A percentile compares a stretch with the other conserved stretches of the same genome.
Evolutionary conservation across 2,888 invertebrate species (phyloP).

Genomic region (Osedax frankpressi): DNA sequence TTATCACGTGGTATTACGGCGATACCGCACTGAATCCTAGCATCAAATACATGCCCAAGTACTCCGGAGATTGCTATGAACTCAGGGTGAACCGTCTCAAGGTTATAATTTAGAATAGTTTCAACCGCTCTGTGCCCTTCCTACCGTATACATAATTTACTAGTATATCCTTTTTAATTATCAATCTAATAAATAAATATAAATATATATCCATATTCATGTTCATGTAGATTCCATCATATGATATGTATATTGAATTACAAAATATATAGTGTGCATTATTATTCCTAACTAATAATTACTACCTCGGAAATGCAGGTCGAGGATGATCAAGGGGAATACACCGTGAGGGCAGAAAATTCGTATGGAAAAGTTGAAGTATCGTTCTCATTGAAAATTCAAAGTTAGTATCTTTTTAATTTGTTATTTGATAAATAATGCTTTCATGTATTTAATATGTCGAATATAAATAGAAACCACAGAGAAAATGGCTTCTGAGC

Average conservation of each 20-base stretch:
- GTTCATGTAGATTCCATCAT: too few relatives aligned
- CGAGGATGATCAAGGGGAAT: conserved; percentile 82
- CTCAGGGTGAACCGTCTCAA: conserved; percentile 92
- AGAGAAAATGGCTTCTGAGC: neutral
- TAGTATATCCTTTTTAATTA: too few relatives aligned
- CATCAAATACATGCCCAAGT: conserved; percentile 97
- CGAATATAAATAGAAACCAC: neutral
- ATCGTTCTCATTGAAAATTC: conserved; percentile 40
- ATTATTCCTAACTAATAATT: too few relatives aligned
- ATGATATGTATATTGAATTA: too few relatives aligned
- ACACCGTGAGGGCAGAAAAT: conserved; percentile 60
- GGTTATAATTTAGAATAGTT: too few relatives aligned
- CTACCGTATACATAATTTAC: too few relatives aligned
- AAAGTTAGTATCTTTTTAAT: conserved; percentile 31
- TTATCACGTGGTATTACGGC: conserved; percentile 66
- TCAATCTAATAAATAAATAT: too few relatives aligned
- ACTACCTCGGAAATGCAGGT: too few relatives aligned
- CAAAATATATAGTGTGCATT: too few relatives aligned
- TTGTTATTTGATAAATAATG: neutral
- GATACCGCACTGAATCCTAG: conserved; percentile 63
- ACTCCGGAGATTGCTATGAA: conserved; percentile 86
- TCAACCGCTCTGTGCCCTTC: too few relatives aligned
- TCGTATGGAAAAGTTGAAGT: conserved; percentile 44
- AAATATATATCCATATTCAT: too few relatives aligned
- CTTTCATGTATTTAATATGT: neutral